Conservation (phyloP, 2,888 invertebrate genomes). For the Siphonodentalium dalli region DNA sequence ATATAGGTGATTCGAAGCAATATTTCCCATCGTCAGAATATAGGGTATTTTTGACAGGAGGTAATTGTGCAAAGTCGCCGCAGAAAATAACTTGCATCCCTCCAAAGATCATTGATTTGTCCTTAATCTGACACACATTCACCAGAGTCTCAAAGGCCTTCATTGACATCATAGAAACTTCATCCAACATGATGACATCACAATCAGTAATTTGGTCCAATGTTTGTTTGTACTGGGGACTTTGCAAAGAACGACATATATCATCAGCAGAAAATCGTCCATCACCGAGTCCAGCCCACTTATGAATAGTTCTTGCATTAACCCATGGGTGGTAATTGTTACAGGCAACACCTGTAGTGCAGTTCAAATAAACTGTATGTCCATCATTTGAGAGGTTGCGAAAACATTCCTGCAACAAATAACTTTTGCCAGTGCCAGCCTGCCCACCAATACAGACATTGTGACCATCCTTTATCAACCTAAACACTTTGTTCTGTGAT, state of each 20-base stretch:
- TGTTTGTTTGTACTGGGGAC: neutral
- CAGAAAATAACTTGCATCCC: conserved; percentile 23
- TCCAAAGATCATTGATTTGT: conserved; percentile 1
- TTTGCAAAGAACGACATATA: neutral
- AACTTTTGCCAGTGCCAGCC: conserved; percentile 15
- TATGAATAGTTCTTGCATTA: neutral
- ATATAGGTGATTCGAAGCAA: conserved; percentile 18
- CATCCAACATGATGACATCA: conserved; percentile 3
- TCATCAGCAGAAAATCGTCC: neutral
- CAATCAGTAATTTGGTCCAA: neutral
- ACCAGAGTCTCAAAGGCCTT: conserved; percentile 6
- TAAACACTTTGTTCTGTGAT: conserved; percentile 3
- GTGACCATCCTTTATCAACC: conserved; percentile 6
- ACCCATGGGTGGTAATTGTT: neutral
- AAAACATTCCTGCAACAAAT: neutral
- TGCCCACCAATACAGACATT: conserved; percentile 3
- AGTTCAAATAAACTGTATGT: conserved; percentile 4
- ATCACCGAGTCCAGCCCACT: conserved; percentile 1
- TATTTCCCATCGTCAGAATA: conserved; percentile 21
- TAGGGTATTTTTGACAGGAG: conserved; percentile 21
- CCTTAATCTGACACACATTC: conserved; percentile 6
- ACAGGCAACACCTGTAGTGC: conserved; percentile 13
- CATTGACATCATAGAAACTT: conserved; percentile 18
- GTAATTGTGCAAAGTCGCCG: conserved; percentile 27
- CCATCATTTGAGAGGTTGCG: neutral